Base-by-base conservation (phyloP, 2,113 vertebrate species). In the Pterocles orientalis region DNA sequence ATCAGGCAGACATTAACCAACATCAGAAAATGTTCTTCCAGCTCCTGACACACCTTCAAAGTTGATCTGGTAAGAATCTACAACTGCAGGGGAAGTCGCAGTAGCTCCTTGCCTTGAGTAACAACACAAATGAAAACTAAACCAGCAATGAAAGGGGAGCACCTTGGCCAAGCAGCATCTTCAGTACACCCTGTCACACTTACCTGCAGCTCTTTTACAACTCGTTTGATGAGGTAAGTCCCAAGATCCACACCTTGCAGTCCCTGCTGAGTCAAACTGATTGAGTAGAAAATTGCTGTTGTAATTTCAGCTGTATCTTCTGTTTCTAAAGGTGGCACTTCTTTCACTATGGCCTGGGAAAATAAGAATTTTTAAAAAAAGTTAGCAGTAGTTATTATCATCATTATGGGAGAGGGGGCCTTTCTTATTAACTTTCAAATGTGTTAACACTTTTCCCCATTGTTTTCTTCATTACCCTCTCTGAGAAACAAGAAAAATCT, bases 161-260 rank as follows among this genome's bases (percentile, higher is more conserved):
- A 45, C 9, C 2, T 1, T 36, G 71, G 34, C 24, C 50, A n/a
- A 45, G 25, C 6, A 92, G 25, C 26, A 53, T 1, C 29, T 34
- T 2, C 48, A 18, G 19, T 3, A 12, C 14, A 21, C 39, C 18
- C 29, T 57, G 39, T 4, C 29, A 47, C 51, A 88, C 98, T 9
- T 76, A 99, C 99, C 99, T 99, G 99, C 64, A 99, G 97, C 93
- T 99, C 99, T 71, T 98, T 98, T 21, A 99, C 98, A 34, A 99
- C 99, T 31, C 97, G 98, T 95, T 99, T 99, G 95, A 99, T 98
- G 90, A 99, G 99, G 96, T 99, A 98, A 75, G 98, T 99, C 12
- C 99, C 99, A 5, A 99, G 98, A 75, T 99, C 99, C 81, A 99
- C 99, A 3, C 99, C 99, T 57, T 99, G 99, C 68, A 99, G 98